These are phyloP conservation scores for Oreamnos americanus DNA, from an alignment of 2,113 vertebrate genomes.

Conservation along the genomic window DNA sequence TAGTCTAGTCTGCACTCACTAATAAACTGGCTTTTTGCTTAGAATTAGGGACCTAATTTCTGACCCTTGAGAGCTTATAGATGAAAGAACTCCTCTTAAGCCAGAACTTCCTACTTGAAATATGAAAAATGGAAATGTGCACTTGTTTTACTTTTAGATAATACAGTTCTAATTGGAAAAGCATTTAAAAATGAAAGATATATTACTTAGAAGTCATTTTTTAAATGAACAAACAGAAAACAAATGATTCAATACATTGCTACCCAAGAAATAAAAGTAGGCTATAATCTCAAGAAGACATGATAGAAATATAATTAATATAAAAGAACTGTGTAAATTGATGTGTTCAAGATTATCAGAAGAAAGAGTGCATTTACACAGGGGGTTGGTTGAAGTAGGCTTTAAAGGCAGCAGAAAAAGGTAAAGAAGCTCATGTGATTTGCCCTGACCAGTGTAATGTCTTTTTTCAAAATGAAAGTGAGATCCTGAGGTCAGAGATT, in stretches of 20 bases:
- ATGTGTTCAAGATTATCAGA: neutral
- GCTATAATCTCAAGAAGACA: neutral
- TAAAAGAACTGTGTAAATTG: neutral
- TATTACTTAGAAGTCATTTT: neutral
- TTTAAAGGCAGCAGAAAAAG: neutral
- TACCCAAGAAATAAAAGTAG: neutral
- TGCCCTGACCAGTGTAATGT: neutral
- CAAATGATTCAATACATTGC: neutral
- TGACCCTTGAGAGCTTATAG: neutral
- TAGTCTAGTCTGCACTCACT: neutral
- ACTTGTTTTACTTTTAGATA: neutral
- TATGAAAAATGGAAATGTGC: neutral
- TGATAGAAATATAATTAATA: constrained; percentile 5
- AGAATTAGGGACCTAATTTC: neutral
- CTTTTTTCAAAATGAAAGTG: neutral
- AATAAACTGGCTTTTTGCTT: neutral
- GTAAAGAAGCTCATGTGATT: neutral
- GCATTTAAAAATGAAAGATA: neutral
- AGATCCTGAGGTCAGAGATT: neutral
- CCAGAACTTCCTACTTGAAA: neutral
- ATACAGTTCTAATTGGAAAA: neutral
- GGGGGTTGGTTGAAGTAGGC: neutral
- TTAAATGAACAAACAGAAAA: neutral
- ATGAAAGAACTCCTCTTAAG: neutral
- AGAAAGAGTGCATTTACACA: neutral